phyloP scores from a whole-genome alignment of 2,113 vertebrate genomes.

The Crotalus horridus region DNA sequence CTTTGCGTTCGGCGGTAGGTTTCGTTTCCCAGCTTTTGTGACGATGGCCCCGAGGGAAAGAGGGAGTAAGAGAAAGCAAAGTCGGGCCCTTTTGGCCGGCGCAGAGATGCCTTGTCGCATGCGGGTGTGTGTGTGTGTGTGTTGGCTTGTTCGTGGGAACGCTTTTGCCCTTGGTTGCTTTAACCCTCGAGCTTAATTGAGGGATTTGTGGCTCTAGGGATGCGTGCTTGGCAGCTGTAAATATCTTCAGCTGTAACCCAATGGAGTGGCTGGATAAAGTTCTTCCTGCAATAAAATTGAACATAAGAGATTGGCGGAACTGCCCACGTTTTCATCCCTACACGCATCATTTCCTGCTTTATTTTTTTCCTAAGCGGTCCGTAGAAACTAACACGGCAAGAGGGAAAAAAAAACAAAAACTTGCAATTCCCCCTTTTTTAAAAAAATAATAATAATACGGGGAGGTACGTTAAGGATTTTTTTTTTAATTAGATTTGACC shows the following conservation, averaged over 20 bases:
- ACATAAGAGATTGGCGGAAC: not conserved
- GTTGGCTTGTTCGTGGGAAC: too few species aligned
- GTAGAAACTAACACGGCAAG: not conserved
- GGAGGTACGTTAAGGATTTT: not conserved
- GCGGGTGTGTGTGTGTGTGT: too few species aligned
- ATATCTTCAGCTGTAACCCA: not conserved
- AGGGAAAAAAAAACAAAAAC: too few species aligned
- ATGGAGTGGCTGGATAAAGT: not conserved
- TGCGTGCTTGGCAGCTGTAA: too few species aligned
- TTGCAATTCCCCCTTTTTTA: not conserved
- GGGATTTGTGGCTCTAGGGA: not conserved
- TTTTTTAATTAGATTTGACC: not conserved
- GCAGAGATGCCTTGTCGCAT: too few species aligned
- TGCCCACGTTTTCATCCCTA: not conserved
- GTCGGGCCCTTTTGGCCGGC: too few species aligned
- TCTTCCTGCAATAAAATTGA: not conserved
- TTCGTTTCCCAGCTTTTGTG: not conserved
- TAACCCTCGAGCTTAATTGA: not conserved
- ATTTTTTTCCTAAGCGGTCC: not conserved
- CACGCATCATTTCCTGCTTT: not conserved
- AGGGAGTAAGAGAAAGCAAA: not conserved
- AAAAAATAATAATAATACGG: not conserved
- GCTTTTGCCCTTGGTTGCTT: too few species aligned
- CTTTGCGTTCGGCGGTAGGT: not conserved
- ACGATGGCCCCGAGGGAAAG: rapidly evolving